Base-by-base conservation (phyloP, 2,888 invertebrate genomes). In the Hoplodrina ambigua region DNA sequence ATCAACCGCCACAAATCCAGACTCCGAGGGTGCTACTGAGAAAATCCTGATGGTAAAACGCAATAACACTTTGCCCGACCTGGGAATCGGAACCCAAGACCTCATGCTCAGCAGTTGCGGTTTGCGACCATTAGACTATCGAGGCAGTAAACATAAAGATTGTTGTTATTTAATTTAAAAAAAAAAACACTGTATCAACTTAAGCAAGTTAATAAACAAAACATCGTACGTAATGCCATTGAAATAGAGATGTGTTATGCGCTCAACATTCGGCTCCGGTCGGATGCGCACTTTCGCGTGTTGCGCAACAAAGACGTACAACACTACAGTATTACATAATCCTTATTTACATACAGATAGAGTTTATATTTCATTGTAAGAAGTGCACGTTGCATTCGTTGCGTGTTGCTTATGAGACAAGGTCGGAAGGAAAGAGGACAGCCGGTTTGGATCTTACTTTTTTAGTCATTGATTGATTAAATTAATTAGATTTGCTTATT, bases 261-360 rank as follows among this genome's bases (percentile, higher is more conserved):
- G 79, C 78, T 78, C 69, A 77, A 70, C 82, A 78, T 84, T 80
- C 73, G 83, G 87, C 86, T 85, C 78, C 91, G 92, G 88, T 91
- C 84, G 87, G 88, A 84, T 90, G 91, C 87, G 82, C 89, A 87
- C 94, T 92, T 93, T 93, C 92, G 90, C 88, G 86, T 91, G 85
- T 89, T 92, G 87, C 85, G 87, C 88, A 84, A 90, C 88, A 77
- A 41, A 75, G 70, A 81, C 56, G 64, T 62, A 78, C 73, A 83
- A 78, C 69, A 71, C 62, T 73, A 75, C 33, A 59, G 20, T 20
- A 64, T 80, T 75, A 81, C 53, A 77, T 78, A 78, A 72, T 64
- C 70, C 75, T 81, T 81, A 83, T 81, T 67, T 37, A 54, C 53
- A 69, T 78, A 56, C 37, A 1, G n/a, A 78, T 86, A 86, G 72